Percentiles rank a stretch among this genome's conserved stretches.
phyloP scores from a whole-genome alignment of 2,797 vertebrate species.

The Chaetodon trifasciatus region DNA sequence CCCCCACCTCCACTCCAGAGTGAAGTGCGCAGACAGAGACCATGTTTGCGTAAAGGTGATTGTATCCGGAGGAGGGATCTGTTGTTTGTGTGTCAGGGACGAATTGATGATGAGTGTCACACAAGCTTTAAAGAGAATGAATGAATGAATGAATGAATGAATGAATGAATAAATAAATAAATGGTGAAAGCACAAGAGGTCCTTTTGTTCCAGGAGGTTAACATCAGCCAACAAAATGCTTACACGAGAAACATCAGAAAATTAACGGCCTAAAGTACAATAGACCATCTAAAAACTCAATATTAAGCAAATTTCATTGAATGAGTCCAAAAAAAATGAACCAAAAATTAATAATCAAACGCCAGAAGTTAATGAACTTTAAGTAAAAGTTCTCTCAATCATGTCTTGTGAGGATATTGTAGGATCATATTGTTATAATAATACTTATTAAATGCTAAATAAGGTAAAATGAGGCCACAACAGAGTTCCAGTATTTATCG shows the following conservation, averaged over 20 bases:
- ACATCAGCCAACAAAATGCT: not conserved
- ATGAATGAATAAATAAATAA: not conserved
- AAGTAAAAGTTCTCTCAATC: not conserved
- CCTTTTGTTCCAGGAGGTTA: not conserved
- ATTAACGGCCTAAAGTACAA: not conserved
- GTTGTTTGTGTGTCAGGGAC: constrained; percentile 2
- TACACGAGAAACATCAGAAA: no score
- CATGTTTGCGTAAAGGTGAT: constrained; percentile 73
- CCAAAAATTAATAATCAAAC: not conserved
- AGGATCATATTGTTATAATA: not conserved
- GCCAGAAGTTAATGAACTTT: not conserved
- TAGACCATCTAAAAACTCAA: not conserved
- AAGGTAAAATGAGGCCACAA: not conserved
- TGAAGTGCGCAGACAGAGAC: constrained; percentile 52
- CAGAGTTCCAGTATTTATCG: not conserved
- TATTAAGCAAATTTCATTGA: not conserved
- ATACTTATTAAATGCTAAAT: not conserved
- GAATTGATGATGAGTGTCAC: not conserved
- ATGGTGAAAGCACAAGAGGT: not conserved
- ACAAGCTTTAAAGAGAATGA: not conserved
- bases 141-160: no score
- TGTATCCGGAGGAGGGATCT: constrained; percentile 56
- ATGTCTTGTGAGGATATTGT: not conserved
- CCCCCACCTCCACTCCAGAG: constrained; percentile 25
- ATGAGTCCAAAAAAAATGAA: no score